phyloP scores from a whole-genome alignment of 2,888 invertebrate species.

The Augiades crinisus region DNA sequence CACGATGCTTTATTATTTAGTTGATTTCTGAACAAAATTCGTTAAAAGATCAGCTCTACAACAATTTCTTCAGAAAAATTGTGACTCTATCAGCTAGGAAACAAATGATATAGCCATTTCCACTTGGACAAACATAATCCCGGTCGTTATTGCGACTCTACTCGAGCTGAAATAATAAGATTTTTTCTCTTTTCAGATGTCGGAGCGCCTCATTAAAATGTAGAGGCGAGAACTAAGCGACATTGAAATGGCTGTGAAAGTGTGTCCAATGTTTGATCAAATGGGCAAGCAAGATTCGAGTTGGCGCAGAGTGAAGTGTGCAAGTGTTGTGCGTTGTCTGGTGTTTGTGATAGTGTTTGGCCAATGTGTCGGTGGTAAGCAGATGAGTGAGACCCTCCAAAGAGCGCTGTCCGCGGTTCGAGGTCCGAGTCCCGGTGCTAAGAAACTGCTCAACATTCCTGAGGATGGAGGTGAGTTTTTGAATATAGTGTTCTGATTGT shows the following conservation, averaged over 20 bases:
- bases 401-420: slow-evolving; percentile 75
- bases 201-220: slow-evolving; percentile 38
- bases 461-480: slow-evolving; percentile 77
- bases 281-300: slow-evolving; percentile 59
- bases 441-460: slow-evolving; percentile 77
- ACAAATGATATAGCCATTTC: background rate
- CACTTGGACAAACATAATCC: background rate
- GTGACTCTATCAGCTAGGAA: too few relatives aligned
- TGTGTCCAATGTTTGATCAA: slow-evolving; percentile 41
- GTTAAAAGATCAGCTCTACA: too few relatives aligned
- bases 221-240: slow-evolving; percentile 33
- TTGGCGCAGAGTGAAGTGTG: slow-evolving; percentile 50
- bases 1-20: too few relatives aligned
- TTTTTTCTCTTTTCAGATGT: slow-evolving; percentile 46
- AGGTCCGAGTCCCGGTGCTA: slow-evolving; percentile 76
- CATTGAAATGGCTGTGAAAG: slow-evolving; percentile 31
- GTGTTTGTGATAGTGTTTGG: slow-evolving; percentile 54
- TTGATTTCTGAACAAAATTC: too few relatives aligned
- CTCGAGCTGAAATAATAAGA: background rate
- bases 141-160: background rate
- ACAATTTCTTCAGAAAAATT: background rate
- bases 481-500: too few relatives aligned
- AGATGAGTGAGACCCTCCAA: slow-evolving; percentile 78
- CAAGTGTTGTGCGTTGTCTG: slow-evolving; percentile 51
- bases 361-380: slow-evolving; percentile 58